Evolutionary conservation across 2,888 invertebrate genomes (phyloP), one percentile per base, ranked within the genome.

Genomic region (Lithophane leautieri): DNA sequence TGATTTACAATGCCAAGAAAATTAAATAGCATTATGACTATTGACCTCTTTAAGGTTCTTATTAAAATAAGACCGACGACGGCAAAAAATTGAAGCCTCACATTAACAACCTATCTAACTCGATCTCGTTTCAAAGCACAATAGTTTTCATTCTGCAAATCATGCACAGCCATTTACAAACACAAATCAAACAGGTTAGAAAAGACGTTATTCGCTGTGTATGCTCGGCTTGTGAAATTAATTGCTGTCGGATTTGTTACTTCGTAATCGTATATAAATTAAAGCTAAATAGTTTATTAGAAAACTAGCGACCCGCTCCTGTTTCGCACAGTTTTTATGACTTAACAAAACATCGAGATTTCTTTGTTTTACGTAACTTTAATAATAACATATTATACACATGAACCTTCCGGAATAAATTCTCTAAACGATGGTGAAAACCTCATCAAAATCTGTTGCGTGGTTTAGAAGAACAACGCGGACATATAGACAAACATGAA

Each of bases 101-200:
- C 44, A 63, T 73, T 22, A 58, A 58, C 28, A 52, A 14, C 16
- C 67, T 79, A 83, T 73, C 70, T 42, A 47, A 66, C 52, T 73
- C 44, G 81, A 83, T 83, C 79, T 73, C 52, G 60, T 79, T 78
- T 73, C n/a, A 22, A 67, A 47, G 28, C 54, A 66, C 52, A 63
- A 83, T 58, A 79, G 70, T 73, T 73, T 67, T 56, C 1, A 52
- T 83, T 81, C 70, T 81, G 70, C 83, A 81, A 81, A 79, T 81
- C 81, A 83, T 79, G 83, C 83, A 50, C 25, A 67, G 25, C 79
- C 60, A 79, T 78, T 83, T 67, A 70, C 73, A 60, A 63, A 25
- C 52, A 52, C n/a, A 52, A 62, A 78, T 67, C 61, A 42, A 83
- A 78, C 68, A 34, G 47, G 50, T 72, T 44, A n/a, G 25, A 82